Evolutionary conservation across 2,113 vertebrate species (phyloP).

Genomic region (Urocynchramus pylzowi): DNA sequence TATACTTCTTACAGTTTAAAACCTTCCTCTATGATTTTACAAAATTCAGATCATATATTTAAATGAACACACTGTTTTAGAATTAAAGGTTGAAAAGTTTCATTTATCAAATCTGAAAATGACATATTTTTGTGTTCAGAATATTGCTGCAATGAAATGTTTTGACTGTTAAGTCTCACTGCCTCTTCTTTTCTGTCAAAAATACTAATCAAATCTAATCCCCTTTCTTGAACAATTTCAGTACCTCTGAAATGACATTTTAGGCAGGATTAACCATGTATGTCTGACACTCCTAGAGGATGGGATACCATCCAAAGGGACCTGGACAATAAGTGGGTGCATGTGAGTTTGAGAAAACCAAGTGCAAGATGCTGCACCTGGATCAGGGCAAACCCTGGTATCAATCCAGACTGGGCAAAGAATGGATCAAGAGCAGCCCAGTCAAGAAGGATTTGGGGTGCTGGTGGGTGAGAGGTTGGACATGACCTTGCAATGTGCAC

Average conservation of each 20-base stretch:
- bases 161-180: constrained; percentile 6
- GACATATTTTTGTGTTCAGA: constrained; percentile 9
- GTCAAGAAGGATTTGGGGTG: background rate
- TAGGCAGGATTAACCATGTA: background rate
- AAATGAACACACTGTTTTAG: background rate
- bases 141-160: background rate
- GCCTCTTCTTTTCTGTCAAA: background rate
- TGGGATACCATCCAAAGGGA: background rate
- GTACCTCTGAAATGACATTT: background rate
- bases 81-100: constrained; percentile 6
- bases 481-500: background rate
- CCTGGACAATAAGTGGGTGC: background rate
- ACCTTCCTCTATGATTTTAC: background rate
- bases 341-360: background rate
- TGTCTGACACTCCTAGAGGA: background rate
- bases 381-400: background rate
- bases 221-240: background rate
- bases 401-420: background rate
- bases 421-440: background rate
- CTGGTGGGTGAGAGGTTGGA: background rate
- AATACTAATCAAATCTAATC: background rate
- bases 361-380: background rate
- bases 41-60: background rate
- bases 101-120: constrained; percentile 1
- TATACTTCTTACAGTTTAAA: background rate